A percentile compares a stretch with the other conserved stretches of the same genome.
phyloP scores from a whole-genome alignment of 2,888 invertebrate genomes.

The Epistrophella euchroma region DNA sequence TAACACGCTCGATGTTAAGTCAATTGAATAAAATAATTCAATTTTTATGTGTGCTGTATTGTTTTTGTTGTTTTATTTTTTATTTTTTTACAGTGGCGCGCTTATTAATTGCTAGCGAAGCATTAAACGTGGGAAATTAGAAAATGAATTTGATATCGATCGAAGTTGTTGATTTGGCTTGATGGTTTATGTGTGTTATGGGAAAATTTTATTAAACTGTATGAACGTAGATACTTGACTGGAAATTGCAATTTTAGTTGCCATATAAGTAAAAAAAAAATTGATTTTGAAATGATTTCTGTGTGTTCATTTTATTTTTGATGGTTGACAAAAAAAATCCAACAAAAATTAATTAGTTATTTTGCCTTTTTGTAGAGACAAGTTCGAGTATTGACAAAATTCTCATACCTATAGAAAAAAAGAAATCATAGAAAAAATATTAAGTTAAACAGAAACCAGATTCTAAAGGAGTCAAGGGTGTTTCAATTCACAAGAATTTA shows the following conservation, averaged over 20 bases:
- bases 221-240: slow-evolving; percentile 21
- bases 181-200: slow-evolving; percentile 29
- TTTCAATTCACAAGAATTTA: background rate
- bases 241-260: slow-evolving; percentile 52
- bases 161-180: slow-evolving; percentile 41
- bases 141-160: slow-evolving; percentile 69
- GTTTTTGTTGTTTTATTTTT: slow-evolving; percentile 10
- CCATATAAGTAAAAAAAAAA: slow-evolving; percentile 14
- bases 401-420: background rate
- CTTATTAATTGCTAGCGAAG: slow-evolving; percentile 54
- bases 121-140: slow-evolving; percentile 69
- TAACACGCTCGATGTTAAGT: slow-evolving; percentile 34
- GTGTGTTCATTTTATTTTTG: background rate
- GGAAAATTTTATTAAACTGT: slow-evolving; percentile 53
- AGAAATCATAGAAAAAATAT: background rate
- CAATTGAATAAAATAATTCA: slow-evolving; percentile 59
- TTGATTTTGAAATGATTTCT: background rate
- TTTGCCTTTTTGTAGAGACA: background rate
- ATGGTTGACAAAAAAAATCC: background rate
- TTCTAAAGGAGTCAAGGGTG: background rate
- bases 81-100: slow-evolving; percentile 22
- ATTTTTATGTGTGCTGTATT: slow-evolving; percentile 28
- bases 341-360: background rate
- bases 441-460: background rate
- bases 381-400: background rate